Evolutionary conservation across 1,140 invertebrate species (phyloP).

Genomic region (Drosophila burlai): DNA sequence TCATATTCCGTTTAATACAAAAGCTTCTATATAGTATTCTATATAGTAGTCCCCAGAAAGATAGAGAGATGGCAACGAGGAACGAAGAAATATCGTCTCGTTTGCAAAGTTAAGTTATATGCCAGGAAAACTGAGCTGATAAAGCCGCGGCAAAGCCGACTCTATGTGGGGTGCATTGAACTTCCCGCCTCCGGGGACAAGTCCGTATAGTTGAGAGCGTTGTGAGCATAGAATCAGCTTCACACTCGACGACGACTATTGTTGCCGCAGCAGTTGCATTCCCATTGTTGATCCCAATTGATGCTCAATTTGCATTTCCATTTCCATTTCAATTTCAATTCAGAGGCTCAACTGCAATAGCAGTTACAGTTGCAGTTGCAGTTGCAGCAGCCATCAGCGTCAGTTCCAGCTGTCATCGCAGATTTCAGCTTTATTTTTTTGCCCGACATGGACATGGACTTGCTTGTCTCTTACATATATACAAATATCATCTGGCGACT

Average conservation of each 20-base stretch:
- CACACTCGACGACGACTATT: conserved; percentile 8
- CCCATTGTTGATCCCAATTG: conserved; percentile 65
- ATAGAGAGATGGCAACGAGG: conserved; percentile 14
- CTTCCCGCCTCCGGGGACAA: conserved; percentile 15
- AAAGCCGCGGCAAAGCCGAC: conserved; percentile 7
- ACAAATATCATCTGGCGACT: conserved; percentile 10
- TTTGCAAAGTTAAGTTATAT: conserved; percentile 43
- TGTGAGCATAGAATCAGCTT: conserved; percentile 26
- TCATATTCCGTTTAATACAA: neutral
- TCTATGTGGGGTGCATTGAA: conserved; percentile 28
- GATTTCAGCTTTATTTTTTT: conserved; percentile 41
- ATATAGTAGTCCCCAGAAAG: conserved; percentile 7
- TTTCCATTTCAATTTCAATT: conserved; percentile 28
- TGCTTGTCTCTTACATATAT: conserved; percentile 7
- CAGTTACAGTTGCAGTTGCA: conserved; percentile 4
- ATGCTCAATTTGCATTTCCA: conserved; percentile 55
- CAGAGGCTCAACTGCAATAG: conserved; percentile 5
- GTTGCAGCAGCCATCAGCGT: neutral
- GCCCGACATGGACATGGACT: conserved; percentile 25
- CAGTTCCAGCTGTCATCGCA: conserved; percentile 8
- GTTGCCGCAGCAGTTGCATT: conserved; percentile 22
- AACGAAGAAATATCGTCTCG: conserved; percentile 22
- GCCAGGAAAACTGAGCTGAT: conserved; percentile 37
- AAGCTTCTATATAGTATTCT: neutral
- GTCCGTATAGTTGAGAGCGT: conserved; percentile 5